A percentile compares a stretch with the other conserved stretches of the same genome.
Conservation (phyloP, 2,888 invertebrate genomes). For the Congeria kusceri region DNA sequence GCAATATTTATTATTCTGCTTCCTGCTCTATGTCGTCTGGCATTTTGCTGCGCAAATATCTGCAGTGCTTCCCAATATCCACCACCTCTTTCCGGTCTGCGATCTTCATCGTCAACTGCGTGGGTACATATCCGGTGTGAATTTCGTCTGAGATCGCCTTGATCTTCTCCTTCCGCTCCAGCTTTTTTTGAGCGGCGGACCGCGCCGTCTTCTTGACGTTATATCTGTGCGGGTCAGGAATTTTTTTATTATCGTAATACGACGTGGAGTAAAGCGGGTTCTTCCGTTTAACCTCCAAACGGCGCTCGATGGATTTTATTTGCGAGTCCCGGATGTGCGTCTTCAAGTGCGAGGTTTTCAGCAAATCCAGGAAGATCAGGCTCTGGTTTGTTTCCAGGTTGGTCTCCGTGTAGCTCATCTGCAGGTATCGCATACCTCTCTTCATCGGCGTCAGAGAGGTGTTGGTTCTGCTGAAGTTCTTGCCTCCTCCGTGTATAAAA, state of each 20-base stretch:
- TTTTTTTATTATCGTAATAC: slow-evolving; percentile 64
- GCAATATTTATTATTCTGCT: not conserved
- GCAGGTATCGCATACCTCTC: slow-evolving; percentile 67
- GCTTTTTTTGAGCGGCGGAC: slow-evolving; percentile 71
- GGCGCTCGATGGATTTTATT: slow-evolving; percentile 68
- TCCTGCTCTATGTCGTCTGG: slow-evolving; percentile 6
- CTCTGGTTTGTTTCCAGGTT: slow-evolving; percentile 74
- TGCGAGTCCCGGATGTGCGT: slow-evolving; percentile 61
- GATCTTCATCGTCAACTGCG: slow-evolving; percentile 61
- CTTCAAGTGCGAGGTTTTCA: slow-evolving; percentile 67
- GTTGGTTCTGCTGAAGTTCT: slow-evolving; percentile 69
- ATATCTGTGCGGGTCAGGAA: slow-evolving; percentile 60
- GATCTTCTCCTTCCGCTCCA: slow-evolving; percentile 73
- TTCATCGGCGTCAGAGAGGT: slow-evolving; percentile 65
- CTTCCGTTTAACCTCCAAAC: slow-evolving; percentile 66
- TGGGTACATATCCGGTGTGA: slow-evolving; percentile 70
- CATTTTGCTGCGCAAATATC: slow-evolving; percentile 61
- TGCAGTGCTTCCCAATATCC: slow-evolving; percentile 61
- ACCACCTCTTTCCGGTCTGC: slow-evolving; percentile 67
- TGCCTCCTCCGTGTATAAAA: slow-evolving; percentile 66
- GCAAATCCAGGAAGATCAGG: slow-evolving; percentile 73
- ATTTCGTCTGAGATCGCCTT: slow-evolving; percentile 71
- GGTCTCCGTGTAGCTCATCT: slow-evolving; percentile 75
- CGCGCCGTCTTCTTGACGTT: slow-evolving; percentile 58
- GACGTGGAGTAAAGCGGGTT: slow-evolving; percentile 67